phyloP scores from a whole-genome alignment of 2,888 invertebrate species.

The Odontocolon sp. region DNA sequence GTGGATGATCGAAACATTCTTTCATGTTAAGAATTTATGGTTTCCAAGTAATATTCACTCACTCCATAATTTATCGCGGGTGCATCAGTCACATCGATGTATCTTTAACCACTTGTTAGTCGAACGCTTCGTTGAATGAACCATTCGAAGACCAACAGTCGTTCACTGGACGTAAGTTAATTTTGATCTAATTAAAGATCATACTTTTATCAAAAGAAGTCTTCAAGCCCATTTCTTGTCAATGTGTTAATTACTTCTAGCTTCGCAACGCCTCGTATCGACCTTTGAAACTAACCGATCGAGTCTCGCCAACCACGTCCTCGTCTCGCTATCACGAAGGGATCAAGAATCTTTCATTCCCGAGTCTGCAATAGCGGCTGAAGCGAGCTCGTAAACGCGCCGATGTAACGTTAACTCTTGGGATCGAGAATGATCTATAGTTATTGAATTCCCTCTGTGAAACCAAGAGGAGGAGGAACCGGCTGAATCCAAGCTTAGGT shows the following conservation, averaged over 20 bases:
- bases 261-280: conserved; percentile 1
- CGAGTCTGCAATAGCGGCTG: conserved; percentile 21
- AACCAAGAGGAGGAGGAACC: conserved; percentile 54
- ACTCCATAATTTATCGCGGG: no score
- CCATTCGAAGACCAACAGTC: no score
- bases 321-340: conserved; percentile 22
- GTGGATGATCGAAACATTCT: no score
- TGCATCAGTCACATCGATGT: no score
- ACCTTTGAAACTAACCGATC: conserved; percentile 17
- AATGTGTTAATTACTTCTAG: background rate
- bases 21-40: no score
- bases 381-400: conserved; percentile 64
- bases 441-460: conserved; percentile 72
- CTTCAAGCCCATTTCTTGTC: background rate
- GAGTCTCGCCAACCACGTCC: conserved; percentile 3
- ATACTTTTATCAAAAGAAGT: no score
- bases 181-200: no score
- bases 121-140: no score
- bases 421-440: conserved; percentile 72
- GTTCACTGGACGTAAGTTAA: no score
- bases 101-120: no score
- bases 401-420: conserved; percentile 68
- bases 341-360: conserved; percentile 22
- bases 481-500: conserved; percentile 16
- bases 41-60: no score